A percentile compares a stretch with the other conserved stretches of the same genome.
Evolutionary conservation across 2,888 invertebrate genomes (phyloP).

Genomic region (Aplocera efformata): DNA sequence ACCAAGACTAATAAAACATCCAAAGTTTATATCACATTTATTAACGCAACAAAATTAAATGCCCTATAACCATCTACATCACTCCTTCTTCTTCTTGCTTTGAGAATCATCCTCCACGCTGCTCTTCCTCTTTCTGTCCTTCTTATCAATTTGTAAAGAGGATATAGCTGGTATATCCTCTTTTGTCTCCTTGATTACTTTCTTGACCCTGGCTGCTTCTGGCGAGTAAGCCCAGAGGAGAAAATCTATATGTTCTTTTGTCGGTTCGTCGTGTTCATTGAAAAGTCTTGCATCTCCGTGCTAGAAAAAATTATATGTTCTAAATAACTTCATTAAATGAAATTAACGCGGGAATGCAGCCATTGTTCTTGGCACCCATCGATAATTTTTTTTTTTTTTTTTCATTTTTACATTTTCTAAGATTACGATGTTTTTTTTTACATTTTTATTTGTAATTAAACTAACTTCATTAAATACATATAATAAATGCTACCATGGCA

Average conservation of each 20-base stretch:
- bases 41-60: constrained; percentile 21
- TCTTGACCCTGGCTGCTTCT: constrained; percentile 84
- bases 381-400: no score
- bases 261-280: constrained; percentile 83
- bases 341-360: no score
- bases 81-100: constrained; percentile 57
- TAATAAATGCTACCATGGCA: no score
- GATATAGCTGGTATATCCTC: constrained; percentile 28
- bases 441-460: no score
- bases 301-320: constrained; percentile 50
- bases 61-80: constrained; percentile 25
- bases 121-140: constrained; percentile 49
- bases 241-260: constrained; percentile 83
- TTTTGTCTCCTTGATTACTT: constrained; percentile 52
- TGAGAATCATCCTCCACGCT: constrained; percentile 53
- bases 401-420: no score
- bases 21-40: neutral
- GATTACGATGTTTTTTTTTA: no score
- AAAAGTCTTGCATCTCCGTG: constrained; percentile 82
- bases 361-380: no score
- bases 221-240: constrained; percentile 89
- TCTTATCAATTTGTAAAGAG: constrained; percentile 21
- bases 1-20: neutral
- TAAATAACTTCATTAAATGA: no score
- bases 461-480: no score